Percentiles rank a stretch among this genome's conserved stretches.
Evolutionary conservation across 2,797 vertebrate genomes (phyloP).

Genomic region (Hafferia zeledoni): DNA sequence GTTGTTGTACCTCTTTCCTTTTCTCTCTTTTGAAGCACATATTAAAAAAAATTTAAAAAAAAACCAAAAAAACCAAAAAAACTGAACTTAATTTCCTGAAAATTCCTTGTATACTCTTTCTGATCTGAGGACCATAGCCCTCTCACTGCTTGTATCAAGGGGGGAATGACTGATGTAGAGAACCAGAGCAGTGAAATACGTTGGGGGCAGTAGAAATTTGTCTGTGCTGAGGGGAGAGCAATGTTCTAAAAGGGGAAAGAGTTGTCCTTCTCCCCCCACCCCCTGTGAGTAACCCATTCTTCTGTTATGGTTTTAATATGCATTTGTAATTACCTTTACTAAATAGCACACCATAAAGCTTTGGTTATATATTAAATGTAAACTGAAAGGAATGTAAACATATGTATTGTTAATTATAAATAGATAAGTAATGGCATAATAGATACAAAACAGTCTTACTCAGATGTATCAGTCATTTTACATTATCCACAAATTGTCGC

Average conservation of each 20-base stretch:
- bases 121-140: background rate
- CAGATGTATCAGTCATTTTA: conserved; percentile 89
- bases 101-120: background rate
- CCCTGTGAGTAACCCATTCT: conserved; percentile 75
- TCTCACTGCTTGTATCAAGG: conserved; percentile 15
- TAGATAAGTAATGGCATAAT: conserved; percentile 87
- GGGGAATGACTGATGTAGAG: conserved; percentile 61
- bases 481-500: conserved; percentile 93
- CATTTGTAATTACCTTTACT: conserved; percentile 91
- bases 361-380: conserved; percentile 97
- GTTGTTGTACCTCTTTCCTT: background rate
- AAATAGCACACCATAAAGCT: conserved; percentile 88
- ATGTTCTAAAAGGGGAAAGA: conserved; percentile 67
- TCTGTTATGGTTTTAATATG: conserved; percentile 89
- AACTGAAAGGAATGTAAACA: conserved; percentile 99
- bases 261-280: conserved; percentile 29
- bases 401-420: conserved; percentile 98
- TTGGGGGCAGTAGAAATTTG: conserved; percentile 39
- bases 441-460: conserved; percentile 82
- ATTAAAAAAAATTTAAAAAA: background rate
- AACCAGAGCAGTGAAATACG: conserved; percentile 16
- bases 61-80: no score
- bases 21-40: conserved; percentile 25
- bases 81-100: background rate
- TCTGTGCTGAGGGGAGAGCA: conserved; percentile 70